Conservation (phyloP, 53 echinoderm and acorn worm species). For the Temnopleurus reevesii region DNA sequence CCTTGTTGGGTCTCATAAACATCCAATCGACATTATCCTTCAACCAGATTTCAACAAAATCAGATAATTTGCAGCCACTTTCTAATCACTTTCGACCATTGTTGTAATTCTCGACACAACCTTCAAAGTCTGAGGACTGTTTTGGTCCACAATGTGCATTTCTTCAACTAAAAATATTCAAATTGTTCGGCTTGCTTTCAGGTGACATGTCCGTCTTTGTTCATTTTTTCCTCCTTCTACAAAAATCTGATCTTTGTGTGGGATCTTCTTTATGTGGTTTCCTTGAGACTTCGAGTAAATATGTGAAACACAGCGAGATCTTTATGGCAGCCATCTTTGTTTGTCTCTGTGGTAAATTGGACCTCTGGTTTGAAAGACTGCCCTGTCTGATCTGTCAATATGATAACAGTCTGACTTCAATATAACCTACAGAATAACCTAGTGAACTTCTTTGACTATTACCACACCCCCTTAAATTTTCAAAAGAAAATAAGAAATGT, state of each 20-base stretch:
- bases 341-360: neutral
- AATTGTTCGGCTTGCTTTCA: neutral
- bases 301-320: slow-evolving; percentile 8
- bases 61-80: neutral
- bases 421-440: too few relatives aligned
- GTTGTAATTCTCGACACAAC: neutral
- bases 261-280: neutral
- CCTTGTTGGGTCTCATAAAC: neutral
- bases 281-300: slow-evolving; percentile 28
- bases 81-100: neutral
- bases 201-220: neutral
- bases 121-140: neutral
- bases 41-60: neutral
- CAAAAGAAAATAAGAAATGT: too few relatives aligned
- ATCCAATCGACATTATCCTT: neutral
- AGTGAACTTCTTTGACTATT: too few relatives aligned
- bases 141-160: neutral
- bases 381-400: neutral
- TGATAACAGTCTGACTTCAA: neutral
- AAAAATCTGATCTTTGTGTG: slow-evolving; percentile 4
- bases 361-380: neutral
- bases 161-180: neutral
- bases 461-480: neutral
- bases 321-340: neutral
- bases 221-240: neutral